phyloP scores from a whole-genome alignment of 2,113 vertebrate species.

The Cololabis saira region DNA sequence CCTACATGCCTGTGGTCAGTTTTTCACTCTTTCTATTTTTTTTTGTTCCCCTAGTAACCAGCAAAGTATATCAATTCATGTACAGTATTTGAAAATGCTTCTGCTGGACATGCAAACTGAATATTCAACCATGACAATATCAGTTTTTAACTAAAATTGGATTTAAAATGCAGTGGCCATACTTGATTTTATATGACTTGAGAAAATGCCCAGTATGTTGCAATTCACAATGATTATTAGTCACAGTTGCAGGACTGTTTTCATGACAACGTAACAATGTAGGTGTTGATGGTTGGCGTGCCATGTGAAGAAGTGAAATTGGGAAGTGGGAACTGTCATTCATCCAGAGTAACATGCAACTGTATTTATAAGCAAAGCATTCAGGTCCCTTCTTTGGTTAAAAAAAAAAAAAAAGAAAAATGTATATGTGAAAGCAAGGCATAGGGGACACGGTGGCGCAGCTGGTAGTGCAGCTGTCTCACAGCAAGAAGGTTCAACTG shows the following conservation, averaged over 20 bases:
- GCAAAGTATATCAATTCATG: not conserved
- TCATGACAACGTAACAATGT: not conserved
- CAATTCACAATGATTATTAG: slow-evolving; percentile 35
- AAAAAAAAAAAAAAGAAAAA: too few relatives aligned
- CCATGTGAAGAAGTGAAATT: slow-evolving; percentile 55
- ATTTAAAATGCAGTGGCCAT: not conserved
- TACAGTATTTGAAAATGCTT: too few relatives aligned
- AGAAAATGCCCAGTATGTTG: slow-evolving; percentile 16
- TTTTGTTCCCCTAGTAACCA: not conserved
- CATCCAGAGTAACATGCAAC: not conserved
- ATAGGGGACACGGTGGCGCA: too few relatives aligned
- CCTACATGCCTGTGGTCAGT: slow-evolving; percentile 58
- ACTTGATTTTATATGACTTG: not conserved
- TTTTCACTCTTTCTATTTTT: slow-evolving; percentile 41
- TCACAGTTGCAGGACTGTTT: slow-evolving; percentile 25
- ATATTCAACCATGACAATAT: too few relatives aligned
- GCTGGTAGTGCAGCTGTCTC: too few relatives aligned
- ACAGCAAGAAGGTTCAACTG: too few relatives aligned
- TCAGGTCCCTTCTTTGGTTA: not conserved
- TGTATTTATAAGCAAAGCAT: not conserved
- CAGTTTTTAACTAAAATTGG: too few relatives aligned
- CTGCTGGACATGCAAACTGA: too few relatives aligned
- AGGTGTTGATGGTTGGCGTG: not conserved
- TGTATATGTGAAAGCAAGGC: too few relatives aligned
- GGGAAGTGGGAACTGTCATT: slow-evolving; percentile 43